Conservation (phyloP, 2,797 vertebrate genomes). For the Merluccius polli region DNA sequence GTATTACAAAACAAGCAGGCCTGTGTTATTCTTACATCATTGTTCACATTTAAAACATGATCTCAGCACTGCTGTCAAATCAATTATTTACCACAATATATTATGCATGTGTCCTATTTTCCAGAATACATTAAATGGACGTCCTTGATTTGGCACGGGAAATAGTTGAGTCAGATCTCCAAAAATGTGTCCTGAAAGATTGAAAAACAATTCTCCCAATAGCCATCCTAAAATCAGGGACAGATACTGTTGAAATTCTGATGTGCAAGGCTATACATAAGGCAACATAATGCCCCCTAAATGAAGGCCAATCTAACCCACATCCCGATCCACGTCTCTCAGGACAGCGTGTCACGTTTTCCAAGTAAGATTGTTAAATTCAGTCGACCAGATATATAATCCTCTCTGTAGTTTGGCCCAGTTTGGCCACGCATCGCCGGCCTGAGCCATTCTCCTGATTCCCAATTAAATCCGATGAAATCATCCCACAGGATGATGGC, state of each 20-base stretch:
- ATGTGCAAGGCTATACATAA: background rate
- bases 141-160: background rate
- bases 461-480: constrained; percentile 53
- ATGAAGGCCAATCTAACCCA: background rate
- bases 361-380: background rate
- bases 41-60: background rate
- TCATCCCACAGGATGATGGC: constrained; percentile 36
- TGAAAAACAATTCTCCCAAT: background rate
- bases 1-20: background rate
- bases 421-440: constrained; percentile 46
- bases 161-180: background rate
- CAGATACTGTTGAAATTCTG: too few species aligned
- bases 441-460: constrained; percentile 49
- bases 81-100: background rate
- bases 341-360: background rate
- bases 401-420: constrained; percentile 44
- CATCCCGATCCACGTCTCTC: background rate
- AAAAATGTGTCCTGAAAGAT: background rate
- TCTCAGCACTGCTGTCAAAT: background rate
- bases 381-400: constrained; percentile 5
- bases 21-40: background rate
- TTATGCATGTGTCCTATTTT: background rate
- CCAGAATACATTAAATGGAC: background rate
- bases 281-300: background rate
- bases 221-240: too few species aligned